Percentiles rank a stretch among this genome's conserved stretches.
phyloP scores from a whole-genome alignment of 37 sponge, comb jelly and placozoan species.

The Bolinopsis microptera region DNA sequence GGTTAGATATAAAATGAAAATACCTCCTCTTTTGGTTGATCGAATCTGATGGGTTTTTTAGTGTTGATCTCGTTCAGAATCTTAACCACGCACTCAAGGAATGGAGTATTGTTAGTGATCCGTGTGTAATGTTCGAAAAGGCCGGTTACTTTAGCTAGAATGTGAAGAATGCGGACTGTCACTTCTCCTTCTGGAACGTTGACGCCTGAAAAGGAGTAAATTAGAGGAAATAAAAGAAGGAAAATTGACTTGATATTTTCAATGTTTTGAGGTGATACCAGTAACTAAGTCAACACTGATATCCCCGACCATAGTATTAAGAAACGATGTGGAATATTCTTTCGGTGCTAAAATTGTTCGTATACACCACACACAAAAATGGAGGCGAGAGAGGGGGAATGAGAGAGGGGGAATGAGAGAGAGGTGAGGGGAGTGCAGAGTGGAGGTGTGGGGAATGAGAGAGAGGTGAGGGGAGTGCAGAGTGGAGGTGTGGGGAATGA shows the following conservation, averaged over 20 bases:
- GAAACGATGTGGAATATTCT: too few relatives aligned
- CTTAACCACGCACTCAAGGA: slow-evolving; percentile 56
- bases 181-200: slow-evolving; percentile 29
- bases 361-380: too few relatives aligned
- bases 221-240: not conserved
- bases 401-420: too few relatives aligned
- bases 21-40: not conserved
- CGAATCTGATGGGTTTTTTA: slow-evolving; percentile 36
- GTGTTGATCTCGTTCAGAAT: slow-evolving; percentile 62
- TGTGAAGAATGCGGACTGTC: slow-evolving; percentile 40
- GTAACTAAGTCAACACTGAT: too few relatives aligned
- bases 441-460: too few relatives aligned
- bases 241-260: not conserved
- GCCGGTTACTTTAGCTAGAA: slow-evolving; percentile 36
- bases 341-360: too few relatives aligned
- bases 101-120: slow-evolving; percentile 52
- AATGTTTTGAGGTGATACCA: not conserved
- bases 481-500: too few relatives aligned
- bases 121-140: slow-evolving; percentile 26
- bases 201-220: not conserved
- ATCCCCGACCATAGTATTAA: not conserved
- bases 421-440: too few relatives aligned
- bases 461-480: too few relatives aligned
- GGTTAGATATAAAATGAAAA: too few relatives aligned
- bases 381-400: too few relatives aligned